phyloP scores from a whole-genome alignment of 2,113 vertebrate species.

The Patagioenas fasciata region DNA sequence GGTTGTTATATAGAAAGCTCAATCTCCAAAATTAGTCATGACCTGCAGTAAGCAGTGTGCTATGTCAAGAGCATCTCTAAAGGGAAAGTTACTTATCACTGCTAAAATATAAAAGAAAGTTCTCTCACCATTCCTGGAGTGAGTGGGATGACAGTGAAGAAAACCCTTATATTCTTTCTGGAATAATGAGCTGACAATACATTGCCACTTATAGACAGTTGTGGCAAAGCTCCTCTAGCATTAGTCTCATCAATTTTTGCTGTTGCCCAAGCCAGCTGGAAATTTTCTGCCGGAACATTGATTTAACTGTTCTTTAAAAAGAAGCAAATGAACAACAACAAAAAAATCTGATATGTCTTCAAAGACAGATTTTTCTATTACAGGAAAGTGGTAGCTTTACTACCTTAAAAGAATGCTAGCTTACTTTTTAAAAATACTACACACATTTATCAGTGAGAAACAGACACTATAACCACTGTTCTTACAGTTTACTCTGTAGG shows the following conservation, averaged over 20 bases:
- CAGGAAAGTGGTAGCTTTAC: neutral
- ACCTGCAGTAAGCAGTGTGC: neutral
- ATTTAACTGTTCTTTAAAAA: neutral
- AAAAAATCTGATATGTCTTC: neutral
- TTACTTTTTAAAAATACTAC: neutral
- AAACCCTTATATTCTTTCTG: neutral
- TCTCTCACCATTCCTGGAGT: neutral
- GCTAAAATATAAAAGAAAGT: neutral
- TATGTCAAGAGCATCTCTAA: neutral
- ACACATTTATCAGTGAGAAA: neutral
- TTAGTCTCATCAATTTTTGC: neutral
- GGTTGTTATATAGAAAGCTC: neutral
- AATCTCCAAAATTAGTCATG: neutral
- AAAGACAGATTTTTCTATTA: neutral
- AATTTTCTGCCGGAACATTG: neutral
- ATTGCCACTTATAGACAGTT: neutral
- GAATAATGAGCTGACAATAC: neutral
- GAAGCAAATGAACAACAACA: neutral
- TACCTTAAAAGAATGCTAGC: neutral
- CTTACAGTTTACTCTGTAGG: neutral
- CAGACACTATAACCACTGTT: neutral
- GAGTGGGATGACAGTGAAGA: neutral
- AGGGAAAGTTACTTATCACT: neutral
- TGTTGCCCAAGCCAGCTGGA: neutral
- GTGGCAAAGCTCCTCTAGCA: neutral